Conservation (phyloP, 2,888 invertebrate genomes). For the Acronicta psi region DNA sequence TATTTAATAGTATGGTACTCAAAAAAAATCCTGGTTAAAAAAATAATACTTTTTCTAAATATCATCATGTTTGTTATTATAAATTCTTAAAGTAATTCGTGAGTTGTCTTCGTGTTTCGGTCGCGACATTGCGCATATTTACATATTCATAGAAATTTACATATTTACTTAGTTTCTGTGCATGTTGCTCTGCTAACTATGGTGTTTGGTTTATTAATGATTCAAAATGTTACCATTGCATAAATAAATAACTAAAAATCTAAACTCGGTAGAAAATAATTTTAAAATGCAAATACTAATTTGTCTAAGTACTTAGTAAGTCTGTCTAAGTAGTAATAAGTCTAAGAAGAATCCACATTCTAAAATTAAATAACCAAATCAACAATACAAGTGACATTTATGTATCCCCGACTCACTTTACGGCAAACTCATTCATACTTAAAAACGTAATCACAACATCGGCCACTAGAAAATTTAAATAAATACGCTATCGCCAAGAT, state of each 20-base stretch:
- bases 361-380: conserved; percentile 13
- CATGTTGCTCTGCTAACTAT: conserved; percentile 32
- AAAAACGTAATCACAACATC: conserved; percentile 54
- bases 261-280: too few relatives aligned
- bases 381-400: conserved; percentile 5
- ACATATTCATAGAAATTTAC: conserved; percentile 56
- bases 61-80: not conserved
- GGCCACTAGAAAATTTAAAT: conserved; percentile 66
- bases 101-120: conserved; percentile 21
- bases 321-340: too few relatives aligned
- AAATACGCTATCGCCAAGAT: conserved; percentile 67
- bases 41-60: not conserved
- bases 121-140: conserved; percentile 40
- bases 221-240: not conserved
- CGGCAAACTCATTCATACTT: conserved; percentile 34
- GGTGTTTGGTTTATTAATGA: conserved; percentile 11
- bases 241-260: not conserved
- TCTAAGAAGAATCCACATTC: not conserved
- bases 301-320: not conserved
- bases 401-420: not conserved
- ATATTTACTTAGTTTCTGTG: conserved; percentile 46
- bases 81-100: conserved; percentile 16
- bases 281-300: too few relatives aligned
- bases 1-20: not conserved
- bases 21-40: not conserved